Base-by-base conservation (phyloP, 1,140 invertebrate species). In the Drosophila ironensis region DNA sequence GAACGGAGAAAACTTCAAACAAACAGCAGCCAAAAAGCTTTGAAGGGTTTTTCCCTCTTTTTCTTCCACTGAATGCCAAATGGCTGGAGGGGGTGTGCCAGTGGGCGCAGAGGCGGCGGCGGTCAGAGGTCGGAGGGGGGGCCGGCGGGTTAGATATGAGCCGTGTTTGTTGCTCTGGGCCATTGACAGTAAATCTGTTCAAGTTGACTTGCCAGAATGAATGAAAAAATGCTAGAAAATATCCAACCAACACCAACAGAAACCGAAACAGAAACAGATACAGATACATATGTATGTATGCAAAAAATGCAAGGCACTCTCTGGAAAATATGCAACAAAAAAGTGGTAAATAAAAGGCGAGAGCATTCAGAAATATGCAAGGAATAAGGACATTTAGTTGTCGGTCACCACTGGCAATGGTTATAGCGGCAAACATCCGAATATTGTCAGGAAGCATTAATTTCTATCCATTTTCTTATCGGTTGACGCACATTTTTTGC, bases 21-120 rank as follows among this genome's bases (percentile, higher is more conserved):
- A 69, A 68, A 69, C 61, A 68, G 66, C 64, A 69, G 66, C 63
- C 66, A 69, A 69, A 69, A 69, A 69, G 63, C 66, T 68, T 69
- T 69, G 52, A 69, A 69, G 51, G 35, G 51, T 30, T 35, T 35
- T 54, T 20, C 24, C n/a, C 16, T 53, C 38, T 28, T 12, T 38
- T 33, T 27, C 35, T 20, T 8, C 28, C 30, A 33, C 30, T 12
- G 14, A 27, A 27, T n/a, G 7, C 25, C 25, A 27, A 33, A 33
- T 33, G 30, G 30, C 11, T 6, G 17, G 42, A 11, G 11, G 17
- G 17, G 27, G 17, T 4, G 38, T 33, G 30, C n/a, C n/a, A n/a
- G n/a, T n/a, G n/a, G n/a, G n/a, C n/a, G 27, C 27, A 28, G 27
- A n/a, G 2, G 27, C 7, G 28, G 28, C 9, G 28, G 28, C 30